Evolutionary conservation across 2,888 invertebrate genomes (phyloP), one percentile per base, ranked within the genome.

Genomic region (Criorhina ranunculi): DNA sequence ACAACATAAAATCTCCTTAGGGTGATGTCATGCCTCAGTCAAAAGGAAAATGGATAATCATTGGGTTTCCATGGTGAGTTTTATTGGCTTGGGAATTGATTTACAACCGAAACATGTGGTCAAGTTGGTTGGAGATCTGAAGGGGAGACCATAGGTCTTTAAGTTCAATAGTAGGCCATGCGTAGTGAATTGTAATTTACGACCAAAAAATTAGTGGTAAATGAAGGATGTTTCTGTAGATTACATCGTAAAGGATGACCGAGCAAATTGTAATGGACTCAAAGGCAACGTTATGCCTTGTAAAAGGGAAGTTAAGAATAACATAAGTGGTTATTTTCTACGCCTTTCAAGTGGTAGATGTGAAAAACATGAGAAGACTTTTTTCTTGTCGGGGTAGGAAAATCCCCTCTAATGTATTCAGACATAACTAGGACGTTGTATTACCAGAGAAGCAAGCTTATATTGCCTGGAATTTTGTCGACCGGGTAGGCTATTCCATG

Each of bases 41-140:
- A 19, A 19, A 5, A 46, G 46, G 17, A 17, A 46, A 46, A 46
- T 46, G 46, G 44, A 44, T 44, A 44, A 44, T 44, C 44, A 44
- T 17, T 44, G 24, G n/a, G 17, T 44, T 17, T 17, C 44, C 44
- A 17, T 17, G 17, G 44, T 44, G 44, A 44, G 44, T 7, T n/a
- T 40, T 40, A 24, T 24, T 35, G 9, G 35, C 9, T 35, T 35
- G 8, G 9, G 35, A 9, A 15, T 5, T 0, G 5, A 17, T 11
- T 17, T 8, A 44, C 7, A 8, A 8, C 0, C 7, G 44, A 44
- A 44, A 44, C 19, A 46, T 19, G 17, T 46, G 46, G 17, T 46
- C 46, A 17, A 46, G 46, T 19, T 17, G 17, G 19, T 15, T 1
- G 46, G 9, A 46, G 17, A 5, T 4, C 3, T 46, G 17, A 9